phyloP scores from a whole-genome alignment of 1,140 invertebrate genomes.

The Steinernema khuongi region DNA sequence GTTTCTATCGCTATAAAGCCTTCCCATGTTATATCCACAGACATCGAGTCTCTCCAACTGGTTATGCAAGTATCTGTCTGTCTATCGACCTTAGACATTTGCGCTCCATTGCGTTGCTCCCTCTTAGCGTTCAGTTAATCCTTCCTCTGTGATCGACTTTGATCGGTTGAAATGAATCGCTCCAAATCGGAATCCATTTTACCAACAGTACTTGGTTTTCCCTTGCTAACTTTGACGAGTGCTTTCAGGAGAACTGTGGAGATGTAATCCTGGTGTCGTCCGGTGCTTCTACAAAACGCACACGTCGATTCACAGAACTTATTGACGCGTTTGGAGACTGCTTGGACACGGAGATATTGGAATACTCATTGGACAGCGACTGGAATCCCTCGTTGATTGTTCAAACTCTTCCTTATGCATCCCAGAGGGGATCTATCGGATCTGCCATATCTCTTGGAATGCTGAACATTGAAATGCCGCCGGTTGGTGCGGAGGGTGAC shows the following conservation, averaged over 20 bases:
- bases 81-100: too few relatives aligned
- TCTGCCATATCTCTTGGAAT: too few relatives aligned
- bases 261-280: not conserved
- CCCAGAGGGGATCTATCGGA: not conserved
- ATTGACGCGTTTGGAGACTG: not conserved
- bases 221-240: not conserved
- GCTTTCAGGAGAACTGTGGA: not conserved
- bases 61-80: too few relatives aligned
- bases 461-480: too few relatives aligned
- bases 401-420: not conserved
- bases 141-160: too few relatives aligned
- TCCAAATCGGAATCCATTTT: not conserved
- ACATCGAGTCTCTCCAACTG: too few relatives aligned
- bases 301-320: not conserved
- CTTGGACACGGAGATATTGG: not conserved
- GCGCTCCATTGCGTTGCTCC: too few relatives aligned
- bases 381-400: not conserved
- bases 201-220: not conserved
- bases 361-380: not conserved
- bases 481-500: too few relatives aligned
- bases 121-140: too few relatives aligned
- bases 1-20: too few relatives aligned
- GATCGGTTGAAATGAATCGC: constrained; percentile 11
- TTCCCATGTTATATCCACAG: too few relatives aligned
- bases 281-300: not conserved